Evolutionary conservation across 2,113 vertebrate species (phyloP).

Genomic region (Columbina picui): DNA sequence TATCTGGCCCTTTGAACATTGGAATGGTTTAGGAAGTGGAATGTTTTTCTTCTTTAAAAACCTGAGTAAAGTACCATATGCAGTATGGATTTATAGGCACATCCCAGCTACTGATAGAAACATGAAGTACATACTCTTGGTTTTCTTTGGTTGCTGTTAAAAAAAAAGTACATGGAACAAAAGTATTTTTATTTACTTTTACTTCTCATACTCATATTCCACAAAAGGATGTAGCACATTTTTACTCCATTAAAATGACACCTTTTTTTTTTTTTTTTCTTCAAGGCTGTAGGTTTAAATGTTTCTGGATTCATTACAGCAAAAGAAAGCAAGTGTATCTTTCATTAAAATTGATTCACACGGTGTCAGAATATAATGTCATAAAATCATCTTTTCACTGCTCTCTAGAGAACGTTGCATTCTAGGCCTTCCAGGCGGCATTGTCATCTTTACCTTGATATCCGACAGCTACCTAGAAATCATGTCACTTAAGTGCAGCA

Average conservation of each 20-base stretch:
- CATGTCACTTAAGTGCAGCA: not conserved
- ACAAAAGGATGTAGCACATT: not conserved
- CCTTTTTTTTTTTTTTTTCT: not conserved
- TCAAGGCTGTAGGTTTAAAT: not conserved
- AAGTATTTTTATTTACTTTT: not conserved
- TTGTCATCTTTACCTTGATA: conserved; percentile 21
- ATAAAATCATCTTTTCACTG: conserved; percentile 46
- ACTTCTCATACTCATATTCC: not conserved
- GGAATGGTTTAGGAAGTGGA: not conserved
- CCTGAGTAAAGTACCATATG: not conserved
- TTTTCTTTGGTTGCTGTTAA: not conserved
- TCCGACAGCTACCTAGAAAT: not conserved
- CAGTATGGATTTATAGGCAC: not conserved
- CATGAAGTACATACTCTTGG: not conserved
- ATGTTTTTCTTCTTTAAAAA: not conserved
- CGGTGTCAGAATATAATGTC: conserved; percentile 14
- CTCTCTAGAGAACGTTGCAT: not conserved
- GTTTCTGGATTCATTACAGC: conserved; percentile 12
- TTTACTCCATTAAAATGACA: not conserved
- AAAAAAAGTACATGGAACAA: not conserved
- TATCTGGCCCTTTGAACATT: not conserved
- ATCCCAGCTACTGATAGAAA: not conserved
- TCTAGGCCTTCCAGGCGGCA: not conserved
- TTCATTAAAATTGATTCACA: conserved; percentile 57
- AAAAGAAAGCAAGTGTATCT: conserved; percentile 22